phyloP scores from a whole-genome alignment of 2,888 invertebrate genomes.

The Macrophya annulata region DNA sequence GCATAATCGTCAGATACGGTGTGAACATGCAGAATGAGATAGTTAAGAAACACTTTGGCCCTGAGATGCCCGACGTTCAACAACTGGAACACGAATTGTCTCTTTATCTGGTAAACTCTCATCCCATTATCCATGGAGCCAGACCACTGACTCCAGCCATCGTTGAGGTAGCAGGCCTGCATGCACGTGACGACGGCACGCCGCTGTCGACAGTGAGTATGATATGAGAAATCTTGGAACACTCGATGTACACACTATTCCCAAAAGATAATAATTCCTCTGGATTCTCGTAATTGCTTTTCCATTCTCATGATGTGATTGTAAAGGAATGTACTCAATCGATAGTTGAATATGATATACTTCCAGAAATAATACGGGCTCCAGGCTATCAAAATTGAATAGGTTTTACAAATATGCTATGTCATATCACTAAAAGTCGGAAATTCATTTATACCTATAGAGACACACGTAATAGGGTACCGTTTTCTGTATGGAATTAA shows the following conservation, averaged over 20 bases:
- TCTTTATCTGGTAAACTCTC: constrained; percentile 80
- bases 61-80: constrained; percentile 75
- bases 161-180: constrained; percentile 82
- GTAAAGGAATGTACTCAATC: too few relatives aligned
- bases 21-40: constrained; percentile 64
- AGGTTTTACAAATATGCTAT: too few relatives aligned
- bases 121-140: constrained; percentile 79
- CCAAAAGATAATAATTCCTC: not conserved
- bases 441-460: too few relatives aligned
- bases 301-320: too few relatives aligned
- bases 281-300: too few relatives aligned
- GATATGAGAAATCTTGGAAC: not conserved
- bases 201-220: constrained; percentile 65
- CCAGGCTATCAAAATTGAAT: too few relatives aligned
- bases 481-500: too few relatives aligned
- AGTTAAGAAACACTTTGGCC: constrained; percentile 66
- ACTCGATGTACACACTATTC: not conserved
- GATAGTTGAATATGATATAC: too few relatives aligned
- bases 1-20: constrained; percentile 53
- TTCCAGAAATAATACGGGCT: too few relatives aligned
- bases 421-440: too few relatives aligned
- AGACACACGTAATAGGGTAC: too few relatives aligned
- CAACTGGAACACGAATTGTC: constrained; percentile 80
- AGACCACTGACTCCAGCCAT: constrained; percentile 79
- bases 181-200: constrained; percentile 75